Percentiles rank a stretch among this genome's conserved stretches.
Evolutionary conservation across 2,888 invertebrate genomes (phyloP).

Genomic region (Leucophora obtusa): DNA sequence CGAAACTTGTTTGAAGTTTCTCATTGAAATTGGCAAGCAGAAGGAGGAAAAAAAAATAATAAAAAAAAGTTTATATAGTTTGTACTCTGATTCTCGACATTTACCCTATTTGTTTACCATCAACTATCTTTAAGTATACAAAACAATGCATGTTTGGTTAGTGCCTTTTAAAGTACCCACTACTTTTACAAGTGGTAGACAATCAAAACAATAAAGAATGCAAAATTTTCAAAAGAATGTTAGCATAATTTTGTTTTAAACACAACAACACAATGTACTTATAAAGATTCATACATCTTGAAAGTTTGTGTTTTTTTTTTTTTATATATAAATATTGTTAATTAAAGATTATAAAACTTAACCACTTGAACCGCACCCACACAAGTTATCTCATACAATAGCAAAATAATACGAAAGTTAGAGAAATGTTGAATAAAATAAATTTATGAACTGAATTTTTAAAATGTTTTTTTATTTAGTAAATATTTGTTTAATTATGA

Average conservation of each 20-base stretch:
- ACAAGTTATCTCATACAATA: not conserved
- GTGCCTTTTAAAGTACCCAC: conserved; percentile 23
- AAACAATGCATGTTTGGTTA: conserved; percentile 8
- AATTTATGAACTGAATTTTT: too few species aligned
- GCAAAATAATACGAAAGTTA: not conserved
- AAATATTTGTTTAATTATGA: not conserved
- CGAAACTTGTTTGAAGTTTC: not conserved
- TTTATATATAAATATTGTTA: not conserved
- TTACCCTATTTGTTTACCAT: conserved; percentile 1
- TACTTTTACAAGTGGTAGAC: conserved; percentile 3
- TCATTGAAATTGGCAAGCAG: not conserved
- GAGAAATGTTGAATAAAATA: too few species aligned
- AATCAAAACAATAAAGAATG: conserved; percentile 38
- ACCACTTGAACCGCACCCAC: not conserved
- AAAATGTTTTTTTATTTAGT: not conserved
- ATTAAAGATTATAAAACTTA: not conserved
- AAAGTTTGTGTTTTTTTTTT: too few species aligned
- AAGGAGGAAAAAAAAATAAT: conserved; percentile 11
- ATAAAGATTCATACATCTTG: too few species aligned
- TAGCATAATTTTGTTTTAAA: not conserved
- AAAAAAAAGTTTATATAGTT: conserved; percentile 8
- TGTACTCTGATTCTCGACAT: not conserved
- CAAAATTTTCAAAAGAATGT: not conserved
- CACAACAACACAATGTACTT: too few species aligned
- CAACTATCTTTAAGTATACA: not conserved